Base-by-base conservation (phyloP, 64 coral and sea anemone genomes). In the Montipora foliosa region DNA sequence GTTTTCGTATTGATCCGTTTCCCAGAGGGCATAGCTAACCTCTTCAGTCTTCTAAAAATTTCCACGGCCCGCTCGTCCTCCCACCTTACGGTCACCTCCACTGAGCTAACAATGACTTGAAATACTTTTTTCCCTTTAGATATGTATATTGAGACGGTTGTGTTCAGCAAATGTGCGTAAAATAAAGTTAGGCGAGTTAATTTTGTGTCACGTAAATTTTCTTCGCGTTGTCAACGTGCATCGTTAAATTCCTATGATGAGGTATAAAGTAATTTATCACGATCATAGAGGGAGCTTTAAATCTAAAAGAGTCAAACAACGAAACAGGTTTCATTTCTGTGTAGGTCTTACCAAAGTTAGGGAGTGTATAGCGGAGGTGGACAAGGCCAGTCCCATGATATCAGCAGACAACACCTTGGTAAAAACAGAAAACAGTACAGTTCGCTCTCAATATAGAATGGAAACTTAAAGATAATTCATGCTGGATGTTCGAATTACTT, bases 11-110 rank as follows among this genome's bases (percentile, higher is more conserved):
- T 79, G 45, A 47, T 48, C 77, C 51, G 6, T 79, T n/a, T 79
- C 77, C n/a, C 61, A 4, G 15, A 66, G 61, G 15, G 52, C 49
- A 89, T 76, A 89, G 71, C 87, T 89, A 57, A 76, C 22, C 77
- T 77, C 60, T 89, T 57, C 44, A 45, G 16, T 25, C 25, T 57
- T 68, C 61, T 22, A 44, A 46, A 3, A 68, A 64, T 58, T 86
- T 67, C 61, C 5, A 66, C 0, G 61, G 86, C 86, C 86, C 15
- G 45, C 86, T 57, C 76, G 86, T 69, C 82, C 59, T 86, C 60
- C 1, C 19, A 60, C 59, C 16, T 86, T 48, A 86, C 25, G 4
- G 25, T 67, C 60, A 64, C 61, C 82, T 60, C 82, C 82, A 46
- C 82, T 89, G 87, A 15, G 51, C 51, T 9, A 5, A 55, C 51